Evolutionary conservation across 1,140 invertebrate species (phyloP).

Genomic region (Lycorma delicatula): DNA sequence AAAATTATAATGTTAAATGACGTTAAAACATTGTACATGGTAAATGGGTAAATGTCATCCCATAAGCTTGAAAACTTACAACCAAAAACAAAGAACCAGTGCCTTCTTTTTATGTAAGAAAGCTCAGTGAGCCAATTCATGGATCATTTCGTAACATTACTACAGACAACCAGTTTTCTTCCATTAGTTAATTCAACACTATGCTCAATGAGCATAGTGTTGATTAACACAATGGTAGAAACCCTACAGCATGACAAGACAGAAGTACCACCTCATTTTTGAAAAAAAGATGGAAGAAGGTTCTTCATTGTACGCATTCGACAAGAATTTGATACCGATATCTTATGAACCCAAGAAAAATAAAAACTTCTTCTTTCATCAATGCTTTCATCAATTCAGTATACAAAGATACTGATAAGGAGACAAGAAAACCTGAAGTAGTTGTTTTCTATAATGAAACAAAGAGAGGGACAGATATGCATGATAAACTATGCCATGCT

Average conservation of each 20-base stretch:
- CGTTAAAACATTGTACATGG: slow-evolving; percentile 16
- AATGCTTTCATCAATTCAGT: neutral
- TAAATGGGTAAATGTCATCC: no score
- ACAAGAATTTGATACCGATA: neutral
- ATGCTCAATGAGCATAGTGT: slow-evolving; percentile 33
- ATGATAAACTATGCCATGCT: neutral
- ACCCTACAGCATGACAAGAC: slow-evolving; percentile 37
- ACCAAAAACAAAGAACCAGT: slow-evolving; percentile 26
- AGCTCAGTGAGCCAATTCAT: slow-evolving; percentile 32
- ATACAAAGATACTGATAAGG: no score
- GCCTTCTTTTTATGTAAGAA: slow-evolving; percentile 32
- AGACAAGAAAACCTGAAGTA: no score
- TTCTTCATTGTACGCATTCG: neutral
- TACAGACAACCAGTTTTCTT: slow-evolving; percentile 37
- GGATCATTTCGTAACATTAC: slow-evolving; percentile 36
- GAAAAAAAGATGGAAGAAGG: neutral
- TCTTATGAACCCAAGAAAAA: neutral
- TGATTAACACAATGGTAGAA: slow-evolving; percentile 33
- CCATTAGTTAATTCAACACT: slow-evolving; percentile 30
- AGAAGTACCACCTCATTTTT: slow-evolving; percentile 30
- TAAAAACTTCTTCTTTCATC: neutral
- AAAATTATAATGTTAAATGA: slow-evolving; percentile 22
- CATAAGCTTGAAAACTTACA: slow-evolving; percentile 32
- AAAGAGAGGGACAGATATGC: neutral
- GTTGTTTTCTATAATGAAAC: slow-evolving; percentile 3